Conservation (phyloP, 2,888 invertebrate genomes). For the Dyspetes luteomarginatus region DNA sequence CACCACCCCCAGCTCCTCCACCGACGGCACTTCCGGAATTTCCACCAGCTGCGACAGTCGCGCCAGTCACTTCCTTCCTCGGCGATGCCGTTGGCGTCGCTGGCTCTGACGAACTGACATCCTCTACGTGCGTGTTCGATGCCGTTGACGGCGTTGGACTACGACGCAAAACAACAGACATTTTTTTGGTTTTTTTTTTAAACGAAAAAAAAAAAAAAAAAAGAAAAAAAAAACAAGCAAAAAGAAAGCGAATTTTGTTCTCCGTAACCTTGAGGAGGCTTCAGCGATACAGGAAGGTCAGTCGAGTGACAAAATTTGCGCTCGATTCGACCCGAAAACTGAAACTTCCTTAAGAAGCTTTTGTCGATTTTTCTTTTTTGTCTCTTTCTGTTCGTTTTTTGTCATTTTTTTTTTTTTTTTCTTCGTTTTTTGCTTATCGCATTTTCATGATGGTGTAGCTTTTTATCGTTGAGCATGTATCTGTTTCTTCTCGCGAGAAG, state of each 20-base stretch:
- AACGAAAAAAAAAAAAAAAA: constrained; percentile 11
- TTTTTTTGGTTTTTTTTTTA: constrained; percentile 68
- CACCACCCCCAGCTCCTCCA: constrained; percentile 2
- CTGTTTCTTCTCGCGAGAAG: constrained; percentile 2
- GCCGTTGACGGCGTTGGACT: constrained; percentile 83
- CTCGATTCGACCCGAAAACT: background rate
- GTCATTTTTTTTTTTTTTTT: constrained; percentile 20
- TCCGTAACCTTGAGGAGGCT: background rate
- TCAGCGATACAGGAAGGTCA: background rate
- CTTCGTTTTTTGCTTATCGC: constrained; percentile 25
- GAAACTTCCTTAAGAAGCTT: background rate
- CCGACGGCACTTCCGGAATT: constrained; percentile 22
- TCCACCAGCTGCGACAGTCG: constrained; percentile 10
- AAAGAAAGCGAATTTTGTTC: background rate
- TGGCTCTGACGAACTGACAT: constrained; percentile 83
- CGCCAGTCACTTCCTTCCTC: constrained; percentile 76
- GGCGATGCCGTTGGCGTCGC: constrained; percentile 83
- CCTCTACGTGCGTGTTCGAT: constrained; percentile 83
- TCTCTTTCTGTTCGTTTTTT: constrained; percentile 35
- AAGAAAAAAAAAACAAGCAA: background rate
- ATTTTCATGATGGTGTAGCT: constrained; percentile 37
- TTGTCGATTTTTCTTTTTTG: background rate
- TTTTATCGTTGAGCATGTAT: constrained; percentile 6
- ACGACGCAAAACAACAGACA: constrained; percentile 81
- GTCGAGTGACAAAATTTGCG: background rate